Conservation (phyloP, 2,113 vertebrate species). For the Chaetodon trifascialis region DNA sequence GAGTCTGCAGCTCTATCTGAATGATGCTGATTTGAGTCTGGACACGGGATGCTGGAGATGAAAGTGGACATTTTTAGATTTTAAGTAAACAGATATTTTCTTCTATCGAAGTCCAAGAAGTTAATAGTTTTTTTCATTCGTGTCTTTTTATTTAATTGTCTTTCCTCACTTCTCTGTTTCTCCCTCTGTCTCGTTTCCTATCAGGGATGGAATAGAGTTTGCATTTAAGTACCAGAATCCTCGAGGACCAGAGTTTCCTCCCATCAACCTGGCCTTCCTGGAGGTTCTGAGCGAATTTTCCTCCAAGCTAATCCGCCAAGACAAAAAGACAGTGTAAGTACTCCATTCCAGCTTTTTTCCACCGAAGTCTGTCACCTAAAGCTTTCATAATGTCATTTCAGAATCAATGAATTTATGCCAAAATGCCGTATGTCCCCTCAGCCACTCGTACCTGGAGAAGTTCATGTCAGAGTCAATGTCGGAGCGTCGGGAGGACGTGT, state of each 20-base stretch:
- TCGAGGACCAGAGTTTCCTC: constrained; percentile 95
- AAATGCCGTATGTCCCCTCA: constrained; percentile 60
- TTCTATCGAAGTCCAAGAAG: not conserved
- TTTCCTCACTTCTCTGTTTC: not conserved
- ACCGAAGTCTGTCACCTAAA: not conserved
- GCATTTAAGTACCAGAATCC: constrained; percentile 98
- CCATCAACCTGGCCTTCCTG: constrained; percentile 96
- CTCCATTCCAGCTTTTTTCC: not conserved
- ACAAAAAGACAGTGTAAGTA: constrained; percentile 99
- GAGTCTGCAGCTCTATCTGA: not conserved
- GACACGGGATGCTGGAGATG: not conserved
- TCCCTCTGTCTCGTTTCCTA: not conserved
- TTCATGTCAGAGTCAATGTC: constrained; percentile 98
- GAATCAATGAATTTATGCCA: not conserved
- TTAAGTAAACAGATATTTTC: not conserved
- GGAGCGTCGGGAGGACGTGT: constrained; percentile 97
- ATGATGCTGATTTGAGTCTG: not conserved
- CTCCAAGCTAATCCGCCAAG: constrained; percentile 96
- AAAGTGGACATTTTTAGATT: not conserved
- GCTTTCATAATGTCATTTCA: not conserved
- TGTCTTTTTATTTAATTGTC: not conserved
- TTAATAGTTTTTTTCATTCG: not conserved
- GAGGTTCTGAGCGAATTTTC: constrained; percentile 99
- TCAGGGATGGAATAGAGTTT: constrained; percentile 98
- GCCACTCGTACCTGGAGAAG: constrained; percentile 97